Base-by-base conservation (phyloP, 2,888 invertebrate species). In the Agriopis marginaria region DNA sequence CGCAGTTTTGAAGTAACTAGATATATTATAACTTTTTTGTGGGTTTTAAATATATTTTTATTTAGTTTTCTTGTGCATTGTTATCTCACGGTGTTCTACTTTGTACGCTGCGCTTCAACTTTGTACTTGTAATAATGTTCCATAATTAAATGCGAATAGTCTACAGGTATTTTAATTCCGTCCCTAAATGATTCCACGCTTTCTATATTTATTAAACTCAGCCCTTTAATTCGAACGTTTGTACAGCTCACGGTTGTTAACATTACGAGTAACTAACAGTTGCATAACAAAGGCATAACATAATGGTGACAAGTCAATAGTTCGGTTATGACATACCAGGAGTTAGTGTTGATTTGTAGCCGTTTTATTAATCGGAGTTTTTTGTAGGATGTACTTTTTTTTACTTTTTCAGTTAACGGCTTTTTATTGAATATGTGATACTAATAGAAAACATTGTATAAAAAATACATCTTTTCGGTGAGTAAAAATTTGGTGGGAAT, bases 221-320 rank as follows among this genome's bases (percentile, higher is more conserved):
- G 63, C 63, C 63, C 68, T 68, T 64, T 68, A 60, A 49, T 63
- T 50, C 9, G 3, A 58, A 45, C 17, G 32, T 62, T 62, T 58
- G 45, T 51, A 50, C 47, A 59, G 50, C 55, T 59, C 50, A 50
- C n/a, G 50, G 17, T 8, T n/a, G 14, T 50, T 50, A 17, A 9
- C 17, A 50, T 9, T 17, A 50, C n/a, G 12, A 54, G 4, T 50
- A 8, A 17, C 47, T 14, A 7, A 32, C 44, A 14, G 47, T 66
- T 62, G 50, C 50, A 56, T 56, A 62, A 62, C 39, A 40, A 39
- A 67, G 56, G 50, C 50, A 56, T 56, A 62, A 62, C 39, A 40
- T 45, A 67, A 62, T 11, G 7, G 58, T 58, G 39, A 67, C 51
- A 56, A 62, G 39, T 56, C 14, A 51, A 63, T n/a, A 9, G 32